phyloP scores from a whole-genome alignment of 2,888 invertebrate genomes.

The Melikaiella ostensackeni region DNA sequence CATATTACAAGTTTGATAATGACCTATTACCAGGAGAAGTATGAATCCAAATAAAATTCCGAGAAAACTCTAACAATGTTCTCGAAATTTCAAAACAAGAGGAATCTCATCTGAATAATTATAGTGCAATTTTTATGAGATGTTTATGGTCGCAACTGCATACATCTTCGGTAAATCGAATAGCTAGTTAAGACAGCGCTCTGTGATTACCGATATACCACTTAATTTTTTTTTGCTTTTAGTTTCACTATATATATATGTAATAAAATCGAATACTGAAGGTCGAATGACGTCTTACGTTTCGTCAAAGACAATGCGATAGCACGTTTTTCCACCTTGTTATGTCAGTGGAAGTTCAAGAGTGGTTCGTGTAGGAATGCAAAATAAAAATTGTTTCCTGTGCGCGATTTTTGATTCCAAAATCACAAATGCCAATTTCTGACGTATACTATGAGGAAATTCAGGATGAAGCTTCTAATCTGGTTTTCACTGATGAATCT shows the following conservation, averaged over 20 bases:
- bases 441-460: not conserved
- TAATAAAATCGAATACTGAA: constrained; percentile 3
- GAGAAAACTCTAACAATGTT: no score
- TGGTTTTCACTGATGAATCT: not conserved
- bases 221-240: not conserved
- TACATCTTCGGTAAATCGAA: not conserved
- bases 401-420: not conserved
- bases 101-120: no score
- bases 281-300: not conserved
- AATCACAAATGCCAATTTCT: not conserved
- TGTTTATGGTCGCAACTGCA: not conserved
- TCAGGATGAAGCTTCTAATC: not conserved
- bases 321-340: constrained; percentile 11
- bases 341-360: not conserved
- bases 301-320: not conserved
- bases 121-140: not conserved
- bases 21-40: no score
- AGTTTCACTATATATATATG: not conserved
- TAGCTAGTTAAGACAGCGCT: not conserved
- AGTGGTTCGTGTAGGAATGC: not conserved
- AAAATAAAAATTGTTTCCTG: not conserved
- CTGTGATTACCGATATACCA: not conserved
- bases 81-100: no score
- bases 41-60: no score
- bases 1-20: no score